A percentile compares a stretch with the other conserved stretches of the same genome.
phyloP scores from a whole-genome alignment of 2,113 vertebrate species.

The Spheniscus mendiculus region DNA sequence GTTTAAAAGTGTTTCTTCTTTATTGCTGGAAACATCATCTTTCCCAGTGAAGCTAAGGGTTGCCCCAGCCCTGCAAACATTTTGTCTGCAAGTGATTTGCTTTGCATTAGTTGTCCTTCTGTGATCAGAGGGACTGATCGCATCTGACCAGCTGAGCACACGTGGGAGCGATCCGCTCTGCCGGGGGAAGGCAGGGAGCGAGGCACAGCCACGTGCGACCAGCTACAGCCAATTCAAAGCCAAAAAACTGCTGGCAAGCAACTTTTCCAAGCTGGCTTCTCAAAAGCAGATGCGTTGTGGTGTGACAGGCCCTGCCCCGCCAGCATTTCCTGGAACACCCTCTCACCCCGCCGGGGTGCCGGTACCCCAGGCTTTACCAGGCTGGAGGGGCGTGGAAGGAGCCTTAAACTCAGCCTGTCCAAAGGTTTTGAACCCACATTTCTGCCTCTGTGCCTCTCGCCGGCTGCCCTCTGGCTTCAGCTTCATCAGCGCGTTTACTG shows the following conservation, averaged over 20 bases:
- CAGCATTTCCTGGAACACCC: neutral
- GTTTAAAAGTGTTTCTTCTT: neutral
- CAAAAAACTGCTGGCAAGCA: neutral
- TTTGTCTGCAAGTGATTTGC: neutral
- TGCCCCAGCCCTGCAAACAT: neutral
- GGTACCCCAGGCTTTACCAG: neutral
- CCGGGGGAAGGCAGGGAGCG: neutral
- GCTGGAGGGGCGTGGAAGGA: neutral
- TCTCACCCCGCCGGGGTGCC: rapidly evolving
- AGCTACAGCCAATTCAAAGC: neutral
- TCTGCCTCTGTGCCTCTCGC: neutral
- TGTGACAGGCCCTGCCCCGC: rapidly evolving
- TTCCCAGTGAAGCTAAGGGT: neutral
- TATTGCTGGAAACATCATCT: neutral
- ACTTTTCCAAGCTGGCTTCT: neutral
- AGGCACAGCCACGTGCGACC: neutral
- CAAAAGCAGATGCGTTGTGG: neutral
- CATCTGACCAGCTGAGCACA: neutral
- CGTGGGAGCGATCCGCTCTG: neutral
- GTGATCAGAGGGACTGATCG: neutral
- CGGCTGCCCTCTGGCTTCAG: neutral
- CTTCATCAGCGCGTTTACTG: neutral
- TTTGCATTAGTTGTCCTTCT: neutral
- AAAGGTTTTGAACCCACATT: neutral
- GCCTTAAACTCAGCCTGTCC: neutral